Evolutionary conservation across 30 jellyfish, hydroid and myxozoan genomes (phyloP).

Genomic region (Hydractinia symbiolongicarpus): DNA sequence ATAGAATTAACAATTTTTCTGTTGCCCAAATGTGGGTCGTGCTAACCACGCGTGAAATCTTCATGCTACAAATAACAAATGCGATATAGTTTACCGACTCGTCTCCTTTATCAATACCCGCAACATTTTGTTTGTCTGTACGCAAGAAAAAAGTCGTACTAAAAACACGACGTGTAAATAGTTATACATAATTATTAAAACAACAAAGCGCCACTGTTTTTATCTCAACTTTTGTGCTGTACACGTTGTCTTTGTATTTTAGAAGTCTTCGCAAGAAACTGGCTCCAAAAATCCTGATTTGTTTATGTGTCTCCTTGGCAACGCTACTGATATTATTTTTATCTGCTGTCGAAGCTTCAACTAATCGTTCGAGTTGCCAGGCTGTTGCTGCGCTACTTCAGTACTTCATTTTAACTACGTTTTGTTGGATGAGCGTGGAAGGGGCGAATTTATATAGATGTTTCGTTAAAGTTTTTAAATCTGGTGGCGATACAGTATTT

Average conservation of each 20-base stretch:
- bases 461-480: slow-evolving; percentile 52
- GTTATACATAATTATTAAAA: too few species aligned
- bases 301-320: slow-evolving; percentile 64
- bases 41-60: too few species aligned
- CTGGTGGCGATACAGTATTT: slow-evolving; percentile 12
- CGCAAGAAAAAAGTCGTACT: too few species aligned
- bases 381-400: slow-evolving; percentile 66
- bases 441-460: slow-evolving; percentile 73
- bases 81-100: too few species aligned
- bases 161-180: too few species aligned
- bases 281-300: slow-evolving; percentile 81
- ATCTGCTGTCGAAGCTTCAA: slow-evolving; percentile 62
- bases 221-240: too few species aligned
- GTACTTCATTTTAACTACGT: slow-evolving; percentile 64
- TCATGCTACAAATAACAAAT: too few species aligned
- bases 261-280: slow-evolving; percentile 69
- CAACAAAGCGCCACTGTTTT: too few species aligned
- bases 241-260: neutral
- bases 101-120: too few species aligned
- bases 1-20: too few species aligned
- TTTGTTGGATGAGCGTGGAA: slow-evolving; percentile 90
- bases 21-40: too few species aligned
- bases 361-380: slow-evolving; percentile 59
- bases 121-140: too few species aligned
- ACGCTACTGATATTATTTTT: slow-evolving; percentile 51